Conservation (phyloP, 2,797 vertebrate genomes). For the Scarus forsteni region DNA sequence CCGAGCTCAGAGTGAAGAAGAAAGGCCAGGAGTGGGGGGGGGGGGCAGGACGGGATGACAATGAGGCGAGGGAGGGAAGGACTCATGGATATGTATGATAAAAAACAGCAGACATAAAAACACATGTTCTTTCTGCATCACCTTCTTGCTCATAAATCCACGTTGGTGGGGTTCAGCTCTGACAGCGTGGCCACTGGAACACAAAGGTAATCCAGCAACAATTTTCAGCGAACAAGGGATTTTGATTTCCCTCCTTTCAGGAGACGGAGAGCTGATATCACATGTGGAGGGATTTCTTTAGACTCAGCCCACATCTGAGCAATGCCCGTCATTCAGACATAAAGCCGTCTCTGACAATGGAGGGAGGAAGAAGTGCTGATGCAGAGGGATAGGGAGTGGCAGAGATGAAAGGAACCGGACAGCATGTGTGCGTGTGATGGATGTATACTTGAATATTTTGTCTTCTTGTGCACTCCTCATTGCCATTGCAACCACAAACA, state of each 20-base stretch:
- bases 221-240: constrained; percentile 74
- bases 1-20: constrained; percentile 64
- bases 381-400: constrained; percentile 49
- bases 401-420: constrained; percentile 61
- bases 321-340: constrained; percentile 67
- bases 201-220: constrained; percentile 73
- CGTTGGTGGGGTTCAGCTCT: constrained; percentile 28
- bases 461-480: constrained; percentile 12
- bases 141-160: constrained; percentile 55
- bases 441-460: constrained; percentile 46
- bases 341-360: constrained; percentile 69
- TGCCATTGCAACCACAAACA: constrained; percentile 17
- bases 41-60: constrained; percentile 59
- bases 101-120: constrained; percentile 39
- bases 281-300: constrained; percentile 39
- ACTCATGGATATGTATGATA: constrained; percentile 27
- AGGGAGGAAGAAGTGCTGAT: constrained; percentile 42
- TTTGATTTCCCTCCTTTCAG: constrained; percentile 64
- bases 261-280: constrained; percentile 56
- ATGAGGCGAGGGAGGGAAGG: constrained; percentile 22
- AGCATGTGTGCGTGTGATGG: constrained; percentile 8
- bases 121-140: constrained; percentile 10
- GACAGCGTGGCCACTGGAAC: constrained; percentile 51
- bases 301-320: constrained; percentile 47
- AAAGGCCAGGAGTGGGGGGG: constrained; percentile 69